Percentiles rank a stretch among this genome's conserved stretches.
These are phyloP conservation scores for Liasis olivaceus DNA, from an alignment of 2,797 vertebrate genomes.

Conservation along the genomic window DNA sequence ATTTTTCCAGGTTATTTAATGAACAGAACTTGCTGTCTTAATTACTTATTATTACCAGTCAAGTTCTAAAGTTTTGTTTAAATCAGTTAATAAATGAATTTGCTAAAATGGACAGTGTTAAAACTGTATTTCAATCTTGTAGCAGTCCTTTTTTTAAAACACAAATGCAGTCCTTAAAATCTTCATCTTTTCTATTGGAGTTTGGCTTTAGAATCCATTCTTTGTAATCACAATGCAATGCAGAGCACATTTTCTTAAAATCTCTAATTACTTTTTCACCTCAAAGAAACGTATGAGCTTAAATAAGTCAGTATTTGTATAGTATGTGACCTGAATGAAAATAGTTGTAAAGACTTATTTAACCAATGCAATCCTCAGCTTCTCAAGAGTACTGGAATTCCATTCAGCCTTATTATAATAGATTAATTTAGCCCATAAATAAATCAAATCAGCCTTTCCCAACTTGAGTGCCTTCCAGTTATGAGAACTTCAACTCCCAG, in stretches of 20 bases:
- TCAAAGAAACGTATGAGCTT: conserved; percentile 22
- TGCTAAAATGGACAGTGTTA: background rate
- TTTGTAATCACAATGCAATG: conserved; percentile 5
- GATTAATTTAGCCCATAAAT: background rate
- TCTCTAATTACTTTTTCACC: conserved; percentile 19
- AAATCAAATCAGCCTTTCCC: background rate
- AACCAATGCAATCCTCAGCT: background rate
- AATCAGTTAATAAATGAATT: background rate
- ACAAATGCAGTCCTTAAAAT: conserved; percentile 28
- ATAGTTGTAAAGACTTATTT: conserved; percentile 29
- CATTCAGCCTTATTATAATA: background rate
- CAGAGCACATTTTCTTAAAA: conserved; percentile 3
- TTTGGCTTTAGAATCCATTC: conserved; percentile 17
- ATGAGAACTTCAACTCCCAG: background rate
- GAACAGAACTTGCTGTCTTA: background rate
- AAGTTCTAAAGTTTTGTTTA: background rate
- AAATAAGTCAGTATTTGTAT: conserved; percentile 20
- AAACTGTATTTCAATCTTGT: background rate
- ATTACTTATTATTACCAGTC: background rate
- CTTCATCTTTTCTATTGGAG: background rate
- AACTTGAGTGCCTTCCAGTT: background rate
- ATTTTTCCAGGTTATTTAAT: background rate
- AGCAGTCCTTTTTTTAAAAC: conserved; percentile 15
- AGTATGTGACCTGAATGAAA: conserved; percentile 9
- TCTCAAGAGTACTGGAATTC: background rate